Conservation (phyloP, 2,113 vertebrate genomes). For the Aegithalos caudatus region DNA sequence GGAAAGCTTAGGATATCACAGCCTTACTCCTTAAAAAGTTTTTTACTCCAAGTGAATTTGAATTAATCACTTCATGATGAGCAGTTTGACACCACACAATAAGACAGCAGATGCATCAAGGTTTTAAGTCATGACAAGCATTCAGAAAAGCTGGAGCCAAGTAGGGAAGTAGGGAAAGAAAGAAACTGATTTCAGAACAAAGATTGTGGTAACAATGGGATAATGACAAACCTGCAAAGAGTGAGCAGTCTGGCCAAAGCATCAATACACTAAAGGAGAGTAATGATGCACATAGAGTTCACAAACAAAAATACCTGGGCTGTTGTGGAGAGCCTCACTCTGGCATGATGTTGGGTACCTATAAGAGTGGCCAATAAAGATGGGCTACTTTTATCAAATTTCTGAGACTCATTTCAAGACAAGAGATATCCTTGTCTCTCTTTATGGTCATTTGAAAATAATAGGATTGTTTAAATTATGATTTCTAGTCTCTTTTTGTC, state of each 20-base stretch:
- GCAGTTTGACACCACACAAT: neutral
- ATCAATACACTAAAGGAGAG: neutral
- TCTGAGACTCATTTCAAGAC: neutral
- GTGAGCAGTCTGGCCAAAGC: neutral
- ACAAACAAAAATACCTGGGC: neutral
- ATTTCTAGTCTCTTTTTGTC: neutral
- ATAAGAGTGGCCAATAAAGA: neutral
- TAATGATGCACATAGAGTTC: neutral
- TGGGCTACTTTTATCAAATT: neutral
- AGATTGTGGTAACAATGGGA: fast-evolving
- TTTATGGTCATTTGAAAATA: neutral
- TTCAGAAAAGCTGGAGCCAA: neutral
- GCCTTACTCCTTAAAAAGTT: neutral
- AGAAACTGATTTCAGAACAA: neutral
- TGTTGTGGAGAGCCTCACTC: neutral
- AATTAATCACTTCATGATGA: neutral
- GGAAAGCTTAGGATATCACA: neutral
- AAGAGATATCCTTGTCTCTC: neutral
- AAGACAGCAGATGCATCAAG: neutral
- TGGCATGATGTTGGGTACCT: neutral
- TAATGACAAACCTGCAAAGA: neutral
- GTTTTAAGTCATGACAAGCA: neutral
- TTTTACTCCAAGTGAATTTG: neutral
- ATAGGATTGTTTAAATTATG: neutral
- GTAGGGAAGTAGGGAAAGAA: neutral